Percentiles rank a stretch among this genome's conserved stretches.
Conservation (phyloP, 2,113 vertebrate genomes). For the Upupa epops region DNA sequence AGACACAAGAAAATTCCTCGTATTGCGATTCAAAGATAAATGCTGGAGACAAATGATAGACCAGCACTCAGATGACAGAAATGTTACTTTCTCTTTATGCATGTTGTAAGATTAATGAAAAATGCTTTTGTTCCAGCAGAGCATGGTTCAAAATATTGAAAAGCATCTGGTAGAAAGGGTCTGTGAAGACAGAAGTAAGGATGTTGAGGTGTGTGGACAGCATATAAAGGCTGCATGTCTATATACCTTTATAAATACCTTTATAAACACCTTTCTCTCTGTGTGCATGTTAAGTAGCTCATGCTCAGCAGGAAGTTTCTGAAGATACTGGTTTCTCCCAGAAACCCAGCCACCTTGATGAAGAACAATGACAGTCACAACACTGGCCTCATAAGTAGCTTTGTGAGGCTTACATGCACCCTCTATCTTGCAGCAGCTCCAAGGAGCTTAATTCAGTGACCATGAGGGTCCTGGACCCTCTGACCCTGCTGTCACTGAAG, state of each 20-base stretch:
- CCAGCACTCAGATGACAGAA: not conserved
- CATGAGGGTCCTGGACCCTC: not conserved
- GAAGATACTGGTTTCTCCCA: not conserved
- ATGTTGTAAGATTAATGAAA: not conserved
- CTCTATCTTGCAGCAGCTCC: not conserved
- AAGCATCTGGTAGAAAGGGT: not conserved
- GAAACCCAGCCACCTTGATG: not conserved
- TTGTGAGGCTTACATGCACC: not conserved
- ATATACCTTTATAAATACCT: not conserved
- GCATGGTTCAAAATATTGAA: not conserved
- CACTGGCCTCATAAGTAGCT: not conserved
- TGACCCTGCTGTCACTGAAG: not conserved
- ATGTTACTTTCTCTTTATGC: not conserved
- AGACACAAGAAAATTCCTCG: not conserved
- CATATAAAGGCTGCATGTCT: not conserved
- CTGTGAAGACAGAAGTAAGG: not conserved
- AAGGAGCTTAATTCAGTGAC: not conserved
- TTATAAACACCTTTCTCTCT: not conserved
- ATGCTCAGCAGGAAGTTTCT: not conserved
- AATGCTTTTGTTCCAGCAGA: not conserved
- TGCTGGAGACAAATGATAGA: not conserved
- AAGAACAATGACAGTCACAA: not conserved
- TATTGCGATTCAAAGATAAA: accelerated
- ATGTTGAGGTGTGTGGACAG: not conserved
- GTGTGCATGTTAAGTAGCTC: accelerated